Evolutionary conservation across 53 echinoderm and acorn worm species (phyloP), one percentile per base, ranked within the genome.

Genomic region (Luidia sarsii): DNA sequence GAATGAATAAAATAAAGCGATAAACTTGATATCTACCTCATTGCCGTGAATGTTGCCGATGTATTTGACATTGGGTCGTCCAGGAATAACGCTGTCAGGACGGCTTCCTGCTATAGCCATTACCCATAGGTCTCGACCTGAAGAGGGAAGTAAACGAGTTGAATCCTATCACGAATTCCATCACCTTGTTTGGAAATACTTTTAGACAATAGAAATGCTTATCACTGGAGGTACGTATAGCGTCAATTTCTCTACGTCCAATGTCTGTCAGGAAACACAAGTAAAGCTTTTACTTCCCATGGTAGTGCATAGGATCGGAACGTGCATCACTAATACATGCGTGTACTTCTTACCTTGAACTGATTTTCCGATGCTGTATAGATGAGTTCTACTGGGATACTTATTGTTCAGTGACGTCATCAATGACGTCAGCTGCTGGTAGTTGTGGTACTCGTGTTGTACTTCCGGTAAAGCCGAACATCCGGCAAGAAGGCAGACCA

Each of bases 41-140:
- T 94, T 91, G 5, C 94, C 94, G 48, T 94, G 94, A 82, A 94
- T 94, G 57, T 94, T 94, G 14, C 85, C 94, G 11, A 94, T 70
- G 48, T 68, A 86, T 24, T 86, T 86, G 25, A 79, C 87, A 31
- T 87, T 39, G 11, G 94, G 94, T 70, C 91, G 79, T 22, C 67
- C 45, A 1, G 63, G 81, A 51, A 91, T 85, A 73, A 68, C 68
- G 16, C 65, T 35, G 59, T 75, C 60, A 2, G 91, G 71, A n/a
- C 68, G 49, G 1, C 22, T 36, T 18, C 91, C 91, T 18, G 94
- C 80, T 35, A 94, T 91, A 16, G 88, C 91, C 22, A 94, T 35
- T 15, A 91, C 94, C 88, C 88, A 88, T 28, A 94, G 39, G 23
- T 91, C 77, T 33, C 88, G 69, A 20, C 71, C 94, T 94, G 57